Conservation (phyloP, 23 tunicate genomes). For the Botrylloides violaceus region DNA sequence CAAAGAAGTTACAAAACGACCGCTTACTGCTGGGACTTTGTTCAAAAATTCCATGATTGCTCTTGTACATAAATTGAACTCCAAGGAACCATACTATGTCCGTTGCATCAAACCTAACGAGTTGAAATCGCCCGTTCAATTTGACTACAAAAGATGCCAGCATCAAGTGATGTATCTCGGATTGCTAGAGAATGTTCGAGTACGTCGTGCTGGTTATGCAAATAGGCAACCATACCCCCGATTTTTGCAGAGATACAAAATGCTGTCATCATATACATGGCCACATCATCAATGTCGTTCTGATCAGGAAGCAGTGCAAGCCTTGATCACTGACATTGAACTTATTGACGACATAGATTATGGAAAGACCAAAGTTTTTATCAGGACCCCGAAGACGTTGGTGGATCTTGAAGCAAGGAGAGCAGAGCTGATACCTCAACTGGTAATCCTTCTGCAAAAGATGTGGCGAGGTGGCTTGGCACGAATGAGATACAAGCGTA, state of each 20-base stretch:
- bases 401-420: slow-evolving; percentile 69
- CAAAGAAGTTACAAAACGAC: slow-evolving; percentile 88
- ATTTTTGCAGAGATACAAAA: slow-evolving; percentile 91
- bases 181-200: slow-evolving; percentile 87
- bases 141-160: slow-evolving; percentile 65
- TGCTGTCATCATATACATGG: slow-evolving; percentile 95
- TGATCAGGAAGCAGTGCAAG: slow-evolving; percentile 88
- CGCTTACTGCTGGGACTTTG: slow-evolving; percentile 87
- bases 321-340: slow-evolving; percentile 16
- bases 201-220: slow-evolving; percentile 95
- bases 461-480: slow-evolving; percentile 86
- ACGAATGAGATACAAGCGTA: slow-evolving; percentile 67
- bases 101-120: slow-evolving; percentile 98
- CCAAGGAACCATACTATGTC: slow-evolving; percentile 95
- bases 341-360: slow-evolving; percentile 80
- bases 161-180: slow-evolving; percentile 93
- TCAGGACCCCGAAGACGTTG: slow-evolving; percentile 82
- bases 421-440: slow-evolving; percentile 73
- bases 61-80: slow-evolving; percentile 61
- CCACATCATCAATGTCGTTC: slow-evolving; percentile 84
- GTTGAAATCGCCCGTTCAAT: slow-evolving; percentile 85
- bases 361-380: slow-evolving; percentile 93
- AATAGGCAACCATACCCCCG: slow-evolving; percentile 87
- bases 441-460: slow-evolving; percentile 87
- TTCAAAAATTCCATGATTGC: slow-evolving; percentile 96